Base-by-base conservation (phyloP, 2,888 invertebrate species). In the Scaptomyza parva region DNA sequence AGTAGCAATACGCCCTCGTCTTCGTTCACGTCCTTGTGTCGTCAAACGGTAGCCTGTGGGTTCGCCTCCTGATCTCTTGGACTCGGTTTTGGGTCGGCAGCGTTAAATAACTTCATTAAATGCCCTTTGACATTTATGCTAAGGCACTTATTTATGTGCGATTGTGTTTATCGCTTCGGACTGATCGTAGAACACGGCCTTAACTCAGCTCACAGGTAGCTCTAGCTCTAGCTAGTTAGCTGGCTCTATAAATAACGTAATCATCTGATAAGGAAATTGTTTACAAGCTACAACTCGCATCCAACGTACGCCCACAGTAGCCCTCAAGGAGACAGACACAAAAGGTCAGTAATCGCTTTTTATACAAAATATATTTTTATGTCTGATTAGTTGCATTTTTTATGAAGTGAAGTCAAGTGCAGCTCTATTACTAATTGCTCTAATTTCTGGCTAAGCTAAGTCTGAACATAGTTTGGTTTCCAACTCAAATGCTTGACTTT, bases 91-190 rank as follows among this genome's bases (percentile, higher is more conserved):
- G 30, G 50, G 55, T 39, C 20, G 26, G 30, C 77, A 80, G 75
- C 80, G 80, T 88, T 78, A 80, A 88, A 85, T 88, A 88, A 83
- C 88, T 85, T 85, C 86, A 85, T 85, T 85, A 85, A 88, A 83
- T 83, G 83, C 84, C 80, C 84, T 86, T 83, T 85, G 84, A 85
- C 88, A 85, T 88, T 80, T 80, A 84, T 78, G 51, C 71, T 50
- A 63, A 68, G 58, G 55, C 58, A 51, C 62, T 64, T 64, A 54
- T 58, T 62, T 64, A 73, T 66, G 67, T 71, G 39, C 60, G 50
- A 55, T 28, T 18, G 22, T 14, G 14, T 11, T 44, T 72, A 80
- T 78, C 81, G 57, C 54, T 54, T 22, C 45, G 52, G 24, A 8
- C 63, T 51, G 85, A 70, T 78, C 87, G 41, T 7, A 64, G 75